These are phyloP conservation scores for Calcarius lapponicus DNA, from an alignment of 2,797 vertebrate genomes.

Conservation along the genomic window DNA sequence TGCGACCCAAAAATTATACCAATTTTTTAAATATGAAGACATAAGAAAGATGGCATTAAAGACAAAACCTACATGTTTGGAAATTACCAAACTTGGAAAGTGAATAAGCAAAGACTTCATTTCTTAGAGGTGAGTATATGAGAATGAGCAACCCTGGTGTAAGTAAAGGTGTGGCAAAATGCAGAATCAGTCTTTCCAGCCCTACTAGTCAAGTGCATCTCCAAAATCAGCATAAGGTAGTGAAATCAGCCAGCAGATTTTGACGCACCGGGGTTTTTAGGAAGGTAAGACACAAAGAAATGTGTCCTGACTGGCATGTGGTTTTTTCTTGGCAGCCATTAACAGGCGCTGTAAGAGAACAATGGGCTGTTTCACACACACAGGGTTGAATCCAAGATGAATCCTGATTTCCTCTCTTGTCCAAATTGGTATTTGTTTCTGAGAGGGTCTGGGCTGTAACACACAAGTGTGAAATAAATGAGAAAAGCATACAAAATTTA, in stretches of 20 bases:
- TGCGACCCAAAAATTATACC: neutral
- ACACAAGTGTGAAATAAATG: neutral
- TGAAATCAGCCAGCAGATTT: neutral
- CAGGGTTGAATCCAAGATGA: neutral
- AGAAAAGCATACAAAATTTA: neutral
- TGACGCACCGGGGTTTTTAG: neutral
- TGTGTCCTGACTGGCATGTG: neutral
- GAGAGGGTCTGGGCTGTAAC: neutral
- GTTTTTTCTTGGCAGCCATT: neutral
- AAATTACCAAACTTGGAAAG: neutral
- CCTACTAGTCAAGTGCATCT: neutral
- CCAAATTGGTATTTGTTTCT: neutral
- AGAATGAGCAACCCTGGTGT: accelerated
- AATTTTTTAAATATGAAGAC: neutral
- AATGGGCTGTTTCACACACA: neutral
- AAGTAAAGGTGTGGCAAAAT: neutral
- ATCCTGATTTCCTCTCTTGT: neutral
- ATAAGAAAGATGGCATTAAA: neutral
- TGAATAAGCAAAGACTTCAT: neutral
- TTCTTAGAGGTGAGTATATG: neutral
- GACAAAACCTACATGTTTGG: neutral
- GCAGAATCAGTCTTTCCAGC: neutral
- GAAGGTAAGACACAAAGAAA: neutral
- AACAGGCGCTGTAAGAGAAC: neutral
- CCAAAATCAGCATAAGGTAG: neutral